Evolutionary conservation across 2,113 vertebrate species (phyloP).

Genomic region (Candoia aspera): DNA sequence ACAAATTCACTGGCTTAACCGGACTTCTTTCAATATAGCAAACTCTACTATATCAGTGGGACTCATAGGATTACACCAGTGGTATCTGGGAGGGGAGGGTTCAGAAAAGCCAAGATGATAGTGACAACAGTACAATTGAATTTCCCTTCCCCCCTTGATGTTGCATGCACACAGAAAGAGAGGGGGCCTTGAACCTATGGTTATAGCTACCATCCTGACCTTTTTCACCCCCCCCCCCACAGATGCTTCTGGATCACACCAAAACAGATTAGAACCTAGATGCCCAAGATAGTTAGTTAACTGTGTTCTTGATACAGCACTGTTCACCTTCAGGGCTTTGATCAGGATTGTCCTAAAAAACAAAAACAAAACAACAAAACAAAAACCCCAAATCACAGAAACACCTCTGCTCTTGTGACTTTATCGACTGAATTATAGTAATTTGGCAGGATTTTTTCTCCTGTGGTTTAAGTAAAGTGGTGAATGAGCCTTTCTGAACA

Average conservation of each 20-base stretch:
- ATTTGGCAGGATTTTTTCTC: not conserved
- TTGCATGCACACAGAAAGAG: no score
- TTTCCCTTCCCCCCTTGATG: no score
- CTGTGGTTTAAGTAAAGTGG: not conserved
- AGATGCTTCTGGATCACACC: not conserved
- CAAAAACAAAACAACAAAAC: not conserved
- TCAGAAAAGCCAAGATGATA: no score
- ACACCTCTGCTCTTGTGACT: not conserved
- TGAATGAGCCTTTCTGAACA: not conserved
- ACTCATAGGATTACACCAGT: no score
- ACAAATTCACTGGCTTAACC: not conserved
- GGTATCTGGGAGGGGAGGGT: no score
- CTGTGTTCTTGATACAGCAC: not conserved
- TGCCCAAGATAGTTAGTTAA: not conserved
- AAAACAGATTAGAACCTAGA: not conserved
- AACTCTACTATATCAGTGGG: not conserved
- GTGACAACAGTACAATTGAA: no score
- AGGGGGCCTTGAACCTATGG: no score
- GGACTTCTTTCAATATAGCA: not conserved
- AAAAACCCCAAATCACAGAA: no score
- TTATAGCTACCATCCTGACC: no score
- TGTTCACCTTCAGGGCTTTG: no score
- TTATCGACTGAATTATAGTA: not conserved
- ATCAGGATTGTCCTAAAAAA: not conserved
- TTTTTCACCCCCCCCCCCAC: no score